Evolutionary conservation across 2,113 vertebrate genomes (phyloP).

Genomic region (Tupaia chinensis): DNA sequence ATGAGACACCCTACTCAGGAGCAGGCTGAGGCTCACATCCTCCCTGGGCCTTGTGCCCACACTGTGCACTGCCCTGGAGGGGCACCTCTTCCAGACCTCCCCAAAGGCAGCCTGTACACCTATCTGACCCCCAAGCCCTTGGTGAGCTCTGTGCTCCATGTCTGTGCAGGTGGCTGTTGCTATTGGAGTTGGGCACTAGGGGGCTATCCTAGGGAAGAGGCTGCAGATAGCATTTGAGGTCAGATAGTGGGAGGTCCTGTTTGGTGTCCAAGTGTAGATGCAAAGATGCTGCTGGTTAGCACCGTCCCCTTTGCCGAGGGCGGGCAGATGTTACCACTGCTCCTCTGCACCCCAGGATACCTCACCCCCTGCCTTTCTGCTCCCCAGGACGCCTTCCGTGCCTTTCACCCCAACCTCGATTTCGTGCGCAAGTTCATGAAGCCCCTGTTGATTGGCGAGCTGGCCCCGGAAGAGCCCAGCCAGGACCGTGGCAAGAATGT

Average conservation of each 20-base stretch:
- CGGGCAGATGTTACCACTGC: not conserved
- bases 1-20: not conserved
- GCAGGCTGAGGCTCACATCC: accelerated
- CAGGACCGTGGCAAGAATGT: constrained; percentile 94
- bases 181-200: accelerated
- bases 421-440: constrained; percentile 95
- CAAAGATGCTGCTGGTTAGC: not conserved
- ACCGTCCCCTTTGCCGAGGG: not conserved
- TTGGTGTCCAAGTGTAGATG: not conserved
- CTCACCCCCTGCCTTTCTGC: not conserved
- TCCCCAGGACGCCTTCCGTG: constrained; percentile 93
- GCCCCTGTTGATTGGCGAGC: constrained; percentile 94
- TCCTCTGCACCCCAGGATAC: constrained; percentile 87
- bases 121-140: not conserved
- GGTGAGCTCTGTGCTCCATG: accelerated
- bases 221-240: not conserved
- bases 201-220: not conserved
- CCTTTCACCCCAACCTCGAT: constrained; percentile 94
- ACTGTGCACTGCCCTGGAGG: not conserved
- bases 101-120: not conserved
- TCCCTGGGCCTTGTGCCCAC: not conserved
- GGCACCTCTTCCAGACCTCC: not conserved
- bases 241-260: accelerated
- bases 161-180: too few relatives aligned
- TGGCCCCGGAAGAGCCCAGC: constrained; percentile 93